phyloP scores from a whole-genome alignment of 2,113 vertebrate genomes.

The Pteronura brasiliensis region DNA sequence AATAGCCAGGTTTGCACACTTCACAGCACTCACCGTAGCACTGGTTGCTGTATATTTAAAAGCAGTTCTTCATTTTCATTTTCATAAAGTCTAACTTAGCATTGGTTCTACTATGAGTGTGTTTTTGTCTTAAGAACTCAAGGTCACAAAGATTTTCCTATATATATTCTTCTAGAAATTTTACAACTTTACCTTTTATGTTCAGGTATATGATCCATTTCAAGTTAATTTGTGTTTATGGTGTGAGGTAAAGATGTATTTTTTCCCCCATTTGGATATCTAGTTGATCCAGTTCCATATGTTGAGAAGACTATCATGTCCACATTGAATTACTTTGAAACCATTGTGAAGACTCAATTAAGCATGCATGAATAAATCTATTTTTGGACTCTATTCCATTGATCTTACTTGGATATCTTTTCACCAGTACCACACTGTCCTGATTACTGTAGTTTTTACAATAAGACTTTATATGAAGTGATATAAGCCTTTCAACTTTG shows the following conservation, averaged over 20 bases:
- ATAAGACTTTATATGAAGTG: not conserved
- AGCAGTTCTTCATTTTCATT: not conserved
- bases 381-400: not conserved
- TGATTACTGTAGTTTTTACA: conserved; percentile 26
- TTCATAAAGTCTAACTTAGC: not conserved
- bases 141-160: not conserved
- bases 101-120: not conserved
- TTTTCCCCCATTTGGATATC: not conserved
- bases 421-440: not conserved
- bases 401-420: not conserved
- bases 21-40: too few relatives aligned
- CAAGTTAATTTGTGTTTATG: not conserved
- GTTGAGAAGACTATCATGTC: not conserved
- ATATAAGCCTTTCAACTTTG: not conserved
- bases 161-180: not conserved
- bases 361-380: not conserved
- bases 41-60: not conserved
- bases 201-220: not conserved
- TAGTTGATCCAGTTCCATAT: not conserved
- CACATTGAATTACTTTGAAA: not conserved
- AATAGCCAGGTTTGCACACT: too few relatives aligned
- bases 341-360: not conserved
- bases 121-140: conserved; percentile 4
- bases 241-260: not conserved
- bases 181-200: not conserved